Evolutionary conservation across 2,797 vertebrate genomes (phyloP).

Genomic region (Poecilia picta): DNA sequence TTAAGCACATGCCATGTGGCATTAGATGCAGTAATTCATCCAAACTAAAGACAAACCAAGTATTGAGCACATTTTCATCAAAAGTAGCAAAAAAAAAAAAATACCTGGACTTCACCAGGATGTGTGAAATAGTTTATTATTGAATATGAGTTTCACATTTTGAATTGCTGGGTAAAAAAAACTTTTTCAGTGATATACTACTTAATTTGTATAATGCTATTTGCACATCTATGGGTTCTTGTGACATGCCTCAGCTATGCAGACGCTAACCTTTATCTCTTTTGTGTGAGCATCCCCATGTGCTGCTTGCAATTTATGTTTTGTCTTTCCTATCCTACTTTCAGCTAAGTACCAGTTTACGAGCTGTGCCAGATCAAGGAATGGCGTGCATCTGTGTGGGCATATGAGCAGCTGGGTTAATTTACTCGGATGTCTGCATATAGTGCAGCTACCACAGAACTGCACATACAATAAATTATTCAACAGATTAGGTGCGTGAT

Average conservation of each 20-base stretch:
- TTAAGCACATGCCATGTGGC: not conserved
- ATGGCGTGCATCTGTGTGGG: constrained; percentile 4
- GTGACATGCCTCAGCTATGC: not conserved
- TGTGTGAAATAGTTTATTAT: not conserved
- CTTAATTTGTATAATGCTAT: not conserved
- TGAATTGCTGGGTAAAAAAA: not conserved
- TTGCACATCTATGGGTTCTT: not conserved
- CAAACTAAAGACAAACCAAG: not conserved
- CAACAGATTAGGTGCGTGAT: constrained; percentile 27
- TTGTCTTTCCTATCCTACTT: constrained; percentile 21
- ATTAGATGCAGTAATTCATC: not conserved
- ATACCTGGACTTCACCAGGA: not conserved
- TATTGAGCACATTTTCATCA: not conserved
- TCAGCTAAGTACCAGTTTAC: constrained; percentile 29
- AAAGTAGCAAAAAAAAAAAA: not conserved
- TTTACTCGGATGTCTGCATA: constrained; percentile 20
- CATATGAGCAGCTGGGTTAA: constrained; percentile 19
- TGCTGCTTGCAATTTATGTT: constrained; percentile 14
- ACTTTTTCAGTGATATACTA: not conserved
- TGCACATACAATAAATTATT: constrained; percentile 33
- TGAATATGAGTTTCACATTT: not conserved
- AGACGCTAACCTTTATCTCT: not conserved
- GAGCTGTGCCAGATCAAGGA: constrained; percentile 15
- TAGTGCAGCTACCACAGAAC: constrained; percentile 22
- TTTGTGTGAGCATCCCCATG: not conserved